Conservation (phyloP, 1,140 invertebrate genomes). For the Metaphire vulgaris region DNA sequence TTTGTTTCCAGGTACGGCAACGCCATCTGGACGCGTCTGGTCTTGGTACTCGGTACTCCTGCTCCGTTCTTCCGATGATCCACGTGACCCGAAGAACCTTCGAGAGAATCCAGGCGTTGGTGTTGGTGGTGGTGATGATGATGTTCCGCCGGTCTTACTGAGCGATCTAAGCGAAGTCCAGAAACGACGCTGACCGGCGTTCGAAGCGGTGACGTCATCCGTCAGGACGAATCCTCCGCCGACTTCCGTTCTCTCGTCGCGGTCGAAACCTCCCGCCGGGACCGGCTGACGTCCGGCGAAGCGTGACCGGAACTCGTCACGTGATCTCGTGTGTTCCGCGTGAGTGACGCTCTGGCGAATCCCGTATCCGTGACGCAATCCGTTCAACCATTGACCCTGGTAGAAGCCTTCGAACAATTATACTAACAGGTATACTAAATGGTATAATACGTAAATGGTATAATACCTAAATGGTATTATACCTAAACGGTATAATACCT, state of each 20-base stretch:
- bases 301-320: slow-evolving; percentile 46
- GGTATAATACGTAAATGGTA: too few relatives aligned
- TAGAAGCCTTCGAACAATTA: slow-evolving; percentile 63
- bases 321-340: slow-evolving; percentile 64
- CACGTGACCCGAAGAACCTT: background rate
- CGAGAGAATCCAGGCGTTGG: too few relatives aligned
- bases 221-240: background rate
- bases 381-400: slow-evolving; percentile 96
- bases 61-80: background rate
- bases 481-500: too few relatives aligned
- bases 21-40: background rate
- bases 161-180: background rate
- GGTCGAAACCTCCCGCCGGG: too few relatives aligned
- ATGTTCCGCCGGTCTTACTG: too few relatives aligned
- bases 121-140: too few relatives aligned
- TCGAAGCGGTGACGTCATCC: background rate
- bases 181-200: background rate
- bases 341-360: slow-evolving; percentile 92
- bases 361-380: slow-evolving; percentile 94
- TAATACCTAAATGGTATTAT: too few relatives aligned
- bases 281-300: too few relatives aligned
- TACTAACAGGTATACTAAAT: too few relatives aligned
- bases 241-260: background rate
- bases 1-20: background rate
- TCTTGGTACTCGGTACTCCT: background rate